Evolutionary conservation across 2,797 vertebrate genomes (phyloP).

Genomic region (Botia almorhae): DNA sequence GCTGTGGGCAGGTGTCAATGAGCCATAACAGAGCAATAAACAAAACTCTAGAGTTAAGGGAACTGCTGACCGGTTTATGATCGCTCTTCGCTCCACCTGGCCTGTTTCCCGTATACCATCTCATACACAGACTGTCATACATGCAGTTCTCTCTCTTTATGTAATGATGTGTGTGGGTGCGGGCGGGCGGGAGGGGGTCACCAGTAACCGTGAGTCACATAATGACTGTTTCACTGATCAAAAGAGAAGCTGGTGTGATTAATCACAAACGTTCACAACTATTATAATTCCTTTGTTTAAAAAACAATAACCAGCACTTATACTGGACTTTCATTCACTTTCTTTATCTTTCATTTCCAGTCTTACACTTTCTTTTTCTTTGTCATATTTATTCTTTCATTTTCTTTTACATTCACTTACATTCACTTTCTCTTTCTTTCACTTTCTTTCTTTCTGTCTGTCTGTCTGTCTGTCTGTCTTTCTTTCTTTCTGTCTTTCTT

Average conservation of each 20-base stretch:
- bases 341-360: neutral
- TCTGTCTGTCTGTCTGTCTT: too few species aligned
- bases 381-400: neutral
- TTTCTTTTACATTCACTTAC: neutral
- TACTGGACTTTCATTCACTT: neutral
- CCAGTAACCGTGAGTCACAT: neutral
- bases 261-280: constrained; percentile 1
- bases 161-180: constrained; percentile 4
- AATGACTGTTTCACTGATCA: constrained; percentile 1
- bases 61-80: constrained; percentile 40
- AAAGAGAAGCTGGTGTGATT: neutral
- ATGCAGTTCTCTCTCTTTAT: neutral
- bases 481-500: neutral
- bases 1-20: constrained; percentile 45
- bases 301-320: neutral
- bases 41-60: constrained; percentile 36
- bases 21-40: constrained; percentile 51
- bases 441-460: too few species aligned
- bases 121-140: constrained; percentile 1
- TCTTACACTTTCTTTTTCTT: neutral
- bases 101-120: constrained; percentile 12
- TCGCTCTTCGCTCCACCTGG: constrained; percentile 16
- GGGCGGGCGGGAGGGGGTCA: neutral
- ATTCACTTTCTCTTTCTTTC: too few species aligned
- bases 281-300: neutral